Evolutionary conservation across 53 echinoderm and acorn worm genomes (phyloP).

Genomic region (Paelopatides confundens): DNA sequence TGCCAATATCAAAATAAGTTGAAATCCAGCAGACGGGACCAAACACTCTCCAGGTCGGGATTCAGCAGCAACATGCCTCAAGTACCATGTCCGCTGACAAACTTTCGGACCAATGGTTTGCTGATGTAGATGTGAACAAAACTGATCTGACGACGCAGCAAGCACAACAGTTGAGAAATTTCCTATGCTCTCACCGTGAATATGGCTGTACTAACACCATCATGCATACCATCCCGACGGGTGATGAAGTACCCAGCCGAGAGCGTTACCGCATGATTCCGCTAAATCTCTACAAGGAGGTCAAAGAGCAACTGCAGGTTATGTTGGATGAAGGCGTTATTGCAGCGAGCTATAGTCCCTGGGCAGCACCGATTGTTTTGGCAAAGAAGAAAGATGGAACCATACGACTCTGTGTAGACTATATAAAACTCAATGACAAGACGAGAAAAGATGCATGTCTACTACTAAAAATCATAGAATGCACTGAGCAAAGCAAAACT

Average conservation of each 20-base stretch:
- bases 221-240: constrained; percentile 66
- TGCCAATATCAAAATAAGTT: not conserved
- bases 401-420: constrained; percentile 70
- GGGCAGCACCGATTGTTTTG: constrained; percentile 11
- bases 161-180: not conserved
- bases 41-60: not conserved
- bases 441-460: constrained; percentile 71
- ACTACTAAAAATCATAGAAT: constrained; percentile 39
- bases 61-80: not conserved
- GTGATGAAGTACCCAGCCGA: constrained; percentile 40
- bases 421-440: constrained; percentile 58
- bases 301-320: constrained; percentile 45
- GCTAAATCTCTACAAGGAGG: constrained; percentile 42
- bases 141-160: not conserved
- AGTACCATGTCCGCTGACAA: not conserved
- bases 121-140: not conserved
- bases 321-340: constrained; percentile 63
- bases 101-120: not conserved
- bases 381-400: constrained; percentile 81
- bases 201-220: constrained; percentile 57
- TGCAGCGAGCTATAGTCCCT: constrained; percentile 69
- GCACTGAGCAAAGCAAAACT: constrained; percentile 14
- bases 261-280: constrained; percentile 58
- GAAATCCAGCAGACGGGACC: not conserved
- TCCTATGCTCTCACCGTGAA: constrained; percentile 4